These are phyloP conservation scores for Phoeniculus purpureus DNA, from an alignment of 2,797 vertebrate genomes.

Conservation along the genomic window DNA sequence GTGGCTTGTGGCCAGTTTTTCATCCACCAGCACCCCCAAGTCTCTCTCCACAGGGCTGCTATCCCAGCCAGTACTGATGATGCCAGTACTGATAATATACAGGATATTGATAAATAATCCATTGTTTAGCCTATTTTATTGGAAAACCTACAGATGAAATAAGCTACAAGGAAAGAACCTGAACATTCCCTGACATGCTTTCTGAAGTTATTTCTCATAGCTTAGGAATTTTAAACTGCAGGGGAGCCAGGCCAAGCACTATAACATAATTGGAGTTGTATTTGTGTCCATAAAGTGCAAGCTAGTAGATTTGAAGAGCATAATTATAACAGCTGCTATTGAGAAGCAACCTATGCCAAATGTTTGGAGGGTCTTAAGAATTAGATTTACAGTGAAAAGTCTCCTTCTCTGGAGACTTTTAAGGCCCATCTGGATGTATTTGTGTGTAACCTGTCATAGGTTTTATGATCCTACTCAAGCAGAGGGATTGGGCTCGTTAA, in stretches of 20 bases:
- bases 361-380: background rate
- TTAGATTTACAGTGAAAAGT: background rate
- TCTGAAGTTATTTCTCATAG: constrained; percentile 37
- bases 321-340: background rate
- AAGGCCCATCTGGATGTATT: no score
- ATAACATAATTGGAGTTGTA: background rate
- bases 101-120: background rate
- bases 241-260: background rate
- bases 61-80: no score
- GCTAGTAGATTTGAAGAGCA: background rate
- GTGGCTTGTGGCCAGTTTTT: no score
- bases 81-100: no score
- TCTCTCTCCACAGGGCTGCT: no score
- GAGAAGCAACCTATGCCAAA: background rate
- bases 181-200: constrained; percentile 27
- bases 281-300: constrained; percentile 15
- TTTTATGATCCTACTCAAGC: no score
- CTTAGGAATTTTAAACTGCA: constrained; percentile 41
- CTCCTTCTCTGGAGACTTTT: no score
- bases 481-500: no score
- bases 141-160: background rate
- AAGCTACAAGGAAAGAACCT: background rate
- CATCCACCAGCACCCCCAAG: no score
- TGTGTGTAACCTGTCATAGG: no score
- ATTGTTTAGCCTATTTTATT: background rate